phyloP scores from a whole-genome alignment of 2,888 invertebrate genomes.

The Synanthedon tipuliformis region DNA sequence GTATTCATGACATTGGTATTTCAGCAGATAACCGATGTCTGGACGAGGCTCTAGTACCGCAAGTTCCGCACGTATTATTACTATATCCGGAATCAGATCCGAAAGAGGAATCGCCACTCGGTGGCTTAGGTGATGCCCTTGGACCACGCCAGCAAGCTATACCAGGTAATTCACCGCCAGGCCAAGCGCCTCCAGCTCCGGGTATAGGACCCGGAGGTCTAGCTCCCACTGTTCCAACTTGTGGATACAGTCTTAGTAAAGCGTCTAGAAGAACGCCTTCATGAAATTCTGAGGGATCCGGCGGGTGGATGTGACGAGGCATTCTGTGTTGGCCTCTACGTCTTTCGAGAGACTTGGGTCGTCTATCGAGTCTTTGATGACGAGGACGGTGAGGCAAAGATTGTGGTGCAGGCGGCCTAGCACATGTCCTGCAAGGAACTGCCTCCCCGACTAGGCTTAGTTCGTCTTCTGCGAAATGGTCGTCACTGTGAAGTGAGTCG shows the following conservation, averaged over 20 bases:
- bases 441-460: slow-evolving; percentile 69
- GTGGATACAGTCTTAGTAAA: slow-evolving; percentile 76
- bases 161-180: slow-evolving; percentile 72
- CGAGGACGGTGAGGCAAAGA: slow-evolving; percentile 70
- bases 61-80: slow-evolving; percentile 81
- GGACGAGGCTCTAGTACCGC: slow-evolving; percentile 72
- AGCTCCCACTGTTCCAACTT: slow-evolving; percentile 75
- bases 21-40: slow-evolving; percentile 60
- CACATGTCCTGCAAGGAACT: slow-evolving; percentile 58
- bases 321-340: slow-evolving; percentile 57
- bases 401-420: slow-evolving; percentile 61
- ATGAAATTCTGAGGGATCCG: slow-evolving; percentile 83
- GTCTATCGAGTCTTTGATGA: slow-evolving; percentile 70
- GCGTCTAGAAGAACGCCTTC: slow-evolving; percentile 84
- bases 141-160: slow-evolving; percentile 72
- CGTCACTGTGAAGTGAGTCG: slow-evolving; percentile 76
- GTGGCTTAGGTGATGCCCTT: slow-evolving; percentile 69
- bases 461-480: slow-evolving; percentile 89
- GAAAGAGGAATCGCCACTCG: slow-evolving; percentile 80
- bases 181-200: slow-evolving; percentile 76
- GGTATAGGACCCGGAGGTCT: slow-evolving; percentile 54
- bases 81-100: slow-evolving; percentile 90
- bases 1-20: slow-evolving; percentile 63
- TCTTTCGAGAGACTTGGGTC: slow-evolving; percentile 67
- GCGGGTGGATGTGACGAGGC: slow-evolving; percentile 70